A percentile compares a stretch with the other conserved stretches of the same genome.
Evolutionary conservation across 1,140 invertebrate genomes (phyloP).

Genomic region (Hyles euphorbiae): DNA sequence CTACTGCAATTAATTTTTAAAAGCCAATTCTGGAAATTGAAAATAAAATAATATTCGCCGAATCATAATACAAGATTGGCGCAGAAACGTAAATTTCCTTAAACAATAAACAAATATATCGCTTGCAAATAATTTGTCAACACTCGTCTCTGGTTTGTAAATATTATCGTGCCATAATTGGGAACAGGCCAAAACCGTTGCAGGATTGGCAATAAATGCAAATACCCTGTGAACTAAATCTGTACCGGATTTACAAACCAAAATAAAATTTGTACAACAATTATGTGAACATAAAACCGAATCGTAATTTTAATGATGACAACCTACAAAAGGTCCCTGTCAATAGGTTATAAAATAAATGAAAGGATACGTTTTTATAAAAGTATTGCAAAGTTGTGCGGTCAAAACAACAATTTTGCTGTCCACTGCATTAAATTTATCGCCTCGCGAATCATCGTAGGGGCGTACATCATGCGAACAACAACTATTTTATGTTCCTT

Average conservation of each 20-base stretch:
- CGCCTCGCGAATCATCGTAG: slow-evolving; percentile 60
- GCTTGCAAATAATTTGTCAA: too few species aligned
- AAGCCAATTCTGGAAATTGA: too few species aligned
- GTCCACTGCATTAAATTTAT: slow-evolving; percentile 71
- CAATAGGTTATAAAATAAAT: slow-evolving; percentile 55
- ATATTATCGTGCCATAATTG: neutral
- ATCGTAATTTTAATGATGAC: slow-evolving; percentile 23
- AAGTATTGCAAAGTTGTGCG: slow-evolving; percentile 45
- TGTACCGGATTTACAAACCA: neutral
- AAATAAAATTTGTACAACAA: slow-evolving; percentile 11
- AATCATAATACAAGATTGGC: too few species aligned
- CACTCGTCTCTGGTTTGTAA: too few species aligned
- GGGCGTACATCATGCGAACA: slow-evolving; percentile 65
- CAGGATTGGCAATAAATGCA: neutral
- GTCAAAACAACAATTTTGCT: slow-evolving; percentile 72
- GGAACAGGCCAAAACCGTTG: slow-evolving; percentile 1
- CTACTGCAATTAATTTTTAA: too few species aligned
- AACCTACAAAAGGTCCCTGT: slow-evolving; percentile 28
- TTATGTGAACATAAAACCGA: slow-evolving; percentile 8
- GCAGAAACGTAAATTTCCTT: too few species aligned
- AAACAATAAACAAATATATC: too few species aligned
- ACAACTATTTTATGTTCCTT: slow-evolving; percentile 55
- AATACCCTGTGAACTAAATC: neutral
- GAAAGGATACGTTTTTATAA: slow-evolving; percentile 47
- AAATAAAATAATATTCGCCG: too few species aligned